Base-by-base conservation (phyloP, 2,888 invertebrate species). In the Amiota minor region DNA sequence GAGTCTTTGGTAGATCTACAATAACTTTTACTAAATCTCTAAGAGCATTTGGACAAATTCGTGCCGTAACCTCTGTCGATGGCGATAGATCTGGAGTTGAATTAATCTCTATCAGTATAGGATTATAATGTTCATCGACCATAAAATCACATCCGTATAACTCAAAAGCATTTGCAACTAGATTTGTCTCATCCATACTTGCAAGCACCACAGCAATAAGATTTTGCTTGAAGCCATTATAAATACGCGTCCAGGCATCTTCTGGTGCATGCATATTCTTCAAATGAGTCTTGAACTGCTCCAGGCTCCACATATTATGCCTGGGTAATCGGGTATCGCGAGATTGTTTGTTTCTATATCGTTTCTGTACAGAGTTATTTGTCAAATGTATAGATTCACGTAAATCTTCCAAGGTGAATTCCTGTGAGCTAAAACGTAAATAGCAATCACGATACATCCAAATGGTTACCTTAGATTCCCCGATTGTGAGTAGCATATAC, bases 41-140 rank as follows among this genome's bases (percentile, higher is more conserved):
- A 18, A 97, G 89, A 6, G 95, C 96, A 80, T 92, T 92, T 3
- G 95, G 93, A 87, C 97, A 97, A 87, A 98, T 93, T 78, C 93
- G 92, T 0, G 95, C 93, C 0, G 97, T 98, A 12, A 97, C 93
- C 73, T 93, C 92, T 0, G 97, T 97, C 45, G 96, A 96, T 23
- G 93, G 92, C 75, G 92, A 91, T 89, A 98, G 92, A 89, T 96
- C 95, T 0, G 97, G 97, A 85, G 94, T 94, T 1, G 96, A 95
- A 91, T 98, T 98, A 78, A 98, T 97, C 91, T 98, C 98, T 81
- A 98, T 95, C 75, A 98, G 90, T 94, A 97, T 97, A 0, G 97
- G 97, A 76, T 93, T 92, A 81, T 93, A 95, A 82, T 96, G 94
- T 83, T 96, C 94, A 73, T 95, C 95, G 53, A 98, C 89, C 91